Conservation (phyloP, 2,113 vertebrate species). For the Notothenia rossii region DNA sequence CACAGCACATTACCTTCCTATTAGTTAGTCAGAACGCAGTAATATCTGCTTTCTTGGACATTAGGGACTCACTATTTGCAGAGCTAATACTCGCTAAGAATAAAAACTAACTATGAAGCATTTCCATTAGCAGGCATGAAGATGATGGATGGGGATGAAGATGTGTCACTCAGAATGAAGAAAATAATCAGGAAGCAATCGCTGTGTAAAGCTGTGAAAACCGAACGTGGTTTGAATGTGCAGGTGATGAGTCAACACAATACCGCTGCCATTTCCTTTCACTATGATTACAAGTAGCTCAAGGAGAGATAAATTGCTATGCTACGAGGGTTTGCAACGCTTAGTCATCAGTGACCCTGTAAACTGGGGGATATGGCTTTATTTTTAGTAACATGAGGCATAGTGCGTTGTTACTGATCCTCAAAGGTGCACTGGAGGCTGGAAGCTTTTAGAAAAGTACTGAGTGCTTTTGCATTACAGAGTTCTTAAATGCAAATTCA, state of each 20-base stretch:
- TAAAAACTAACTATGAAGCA: conserved; percentile 10
- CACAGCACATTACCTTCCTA: conserved; percentile 74
- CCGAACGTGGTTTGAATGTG: conserved; percentile 29
- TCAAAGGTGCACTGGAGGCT: conserved; percentile 42
- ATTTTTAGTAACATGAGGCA: conserved; percentile 66
- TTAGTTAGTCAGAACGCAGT: conserved; percentile 71
- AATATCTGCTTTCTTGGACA: conserved; percentile 51
- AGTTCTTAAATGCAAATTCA: conserved; percentile 25
- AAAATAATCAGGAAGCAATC: conserved; percentile 22
- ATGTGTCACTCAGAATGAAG: neutral
- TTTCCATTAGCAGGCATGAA: conserved; percentile 35
- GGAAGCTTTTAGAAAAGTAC: conserved; percentile 25
- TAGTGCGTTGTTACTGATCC: conserved; percentile 33
- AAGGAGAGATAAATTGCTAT: conserved; percentile 50
- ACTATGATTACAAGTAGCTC: conserved; percentile 25
- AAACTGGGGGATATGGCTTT: conserved; percentile 55
- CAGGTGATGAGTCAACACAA: conserved; percentile 49
- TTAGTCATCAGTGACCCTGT: conserved; percentile 57
- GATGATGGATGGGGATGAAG: conserved; percentile 28
- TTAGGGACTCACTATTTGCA: conserved; percentile 34
- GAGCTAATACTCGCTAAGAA: conserved; percentile 42
- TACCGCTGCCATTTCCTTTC: conserved; percentile 28
- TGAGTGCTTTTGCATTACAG: conserved; percentile 29
- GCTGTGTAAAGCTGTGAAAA: conserved; percentile 30
- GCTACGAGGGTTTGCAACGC: conserved; percentile 48